Conservation (phyloP, 2,888 invertebrate species). For the Dione vanillae region DNA sequence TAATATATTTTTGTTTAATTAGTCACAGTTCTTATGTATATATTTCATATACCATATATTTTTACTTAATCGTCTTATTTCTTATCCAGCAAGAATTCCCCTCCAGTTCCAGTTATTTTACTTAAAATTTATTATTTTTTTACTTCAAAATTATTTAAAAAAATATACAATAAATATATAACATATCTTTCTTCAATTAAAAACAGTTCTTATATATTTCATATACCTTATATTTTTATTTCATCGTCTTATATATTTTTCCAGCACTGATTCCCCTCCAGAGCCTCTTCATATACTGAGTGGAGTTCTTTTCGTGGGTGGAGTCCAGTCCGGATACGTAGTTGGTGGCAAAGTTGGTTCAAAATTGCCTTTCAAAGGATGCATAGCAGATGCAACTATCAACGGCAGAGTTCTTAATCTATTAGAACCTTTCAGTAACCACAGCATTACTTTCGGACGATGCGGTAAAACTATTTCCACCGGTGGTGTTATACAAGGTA, state of each 20-base stretch:
- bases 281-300: conserved; percentile 86
- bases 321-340: conserved; percentile 86
- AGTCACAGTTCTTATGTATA: too few species aligned
- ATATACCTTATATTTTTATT: neutral
- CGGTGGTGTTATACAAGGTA: conserved; percentile 70
- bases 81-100: too few species aligned
- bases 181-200: too few species aligned
- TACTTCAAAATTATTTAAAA: too few species aligned
- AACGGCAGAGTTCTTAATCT: conserved; percentile 87
- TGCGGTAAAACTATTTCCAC: conserved; percentile 66
- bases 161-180: too few species aligned
- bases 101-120: too few species aligned
- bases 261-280: conserved; percentile 83
- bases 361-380: conserved; percentile 90
- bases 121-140: too few species aligned
- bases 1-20: too few species aligned
- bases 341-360: conserved; percentile 84
- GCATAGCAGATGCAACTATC: conserved; percentile 96
- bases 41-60: too few species aligned
- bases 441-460: conserved; percentile 65
- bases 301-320: conserved; percentile 94
- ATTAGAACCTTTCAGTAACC: conserved; percentile 66
- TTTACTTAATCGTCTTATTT: too few species aligned
- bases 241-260: conserved; percentile 23
- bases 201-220: too few species aligned